phyloP scores from a whole-genome alignment of 2,113 vertebrate species.

The Oriolus oriolus region DNA sequence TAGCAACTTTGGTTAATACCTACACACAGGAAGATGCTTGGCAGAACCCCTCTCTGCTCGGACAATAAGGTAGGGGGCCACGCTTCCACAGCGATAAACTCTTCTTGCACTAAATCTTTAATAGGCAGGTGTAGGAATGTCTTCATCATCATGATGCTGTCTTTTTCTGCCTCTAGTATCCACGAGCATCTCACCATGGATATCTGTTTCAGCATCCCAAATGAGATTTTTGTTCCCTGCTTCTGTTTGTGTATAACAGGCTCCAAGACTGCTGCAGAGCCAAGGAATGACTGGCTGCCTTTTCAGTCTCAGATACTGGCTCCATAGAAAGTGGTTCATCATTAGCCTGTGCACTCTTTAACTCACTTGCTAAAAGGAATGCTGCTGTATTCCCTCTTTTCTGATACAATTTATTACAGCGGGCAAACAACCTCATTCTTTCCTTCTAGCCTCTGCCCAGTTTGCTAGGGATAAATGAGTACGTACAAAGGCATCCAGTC shows the following conservation, averaged over 20 bases:
- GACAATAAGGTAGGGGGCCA: neutral
- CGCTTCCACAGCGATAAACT: neutral
- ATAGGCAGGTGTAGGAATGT: neutral
- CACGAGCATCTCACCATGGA: neutral
- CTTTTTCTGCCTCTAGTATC: neutral
- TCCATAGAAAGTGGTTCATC: neutral
- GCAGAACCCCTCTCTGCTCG: neutral
- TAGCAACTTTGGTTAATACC: neutral
- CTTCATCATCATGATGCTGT: neutral
- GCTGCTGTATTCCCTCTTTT: neutral
- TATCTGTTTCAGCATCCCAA: neutral
- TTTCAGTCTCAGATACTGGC: neutral
- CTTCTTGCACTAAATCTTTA: neutral
- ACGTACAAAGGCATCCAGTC: neutral
- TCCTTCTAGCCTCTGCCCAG: neutral
- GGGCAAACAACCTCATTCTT: neutral
- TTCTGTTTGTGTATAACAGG: conserved; percentile 31
- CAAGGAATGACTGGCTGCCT: conserved; percentile 12
- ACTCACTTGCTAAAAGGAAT: neutral
- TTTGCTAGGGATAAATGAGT: neutral
- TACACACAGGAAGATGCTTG: neutral
- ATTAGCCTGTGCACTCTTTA: neutral
- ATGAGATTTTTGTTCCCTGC: conserved; percentile 12
- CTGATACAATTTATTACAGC: neutral
- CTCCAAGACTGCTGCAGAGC: conserved; percentile 7